Evolutionary conservation across 2,797 vertebrate genomes (phyloP), one percentile per base, ranked within the genome.

Genomic region (Salarias fasciatus): DNA sequence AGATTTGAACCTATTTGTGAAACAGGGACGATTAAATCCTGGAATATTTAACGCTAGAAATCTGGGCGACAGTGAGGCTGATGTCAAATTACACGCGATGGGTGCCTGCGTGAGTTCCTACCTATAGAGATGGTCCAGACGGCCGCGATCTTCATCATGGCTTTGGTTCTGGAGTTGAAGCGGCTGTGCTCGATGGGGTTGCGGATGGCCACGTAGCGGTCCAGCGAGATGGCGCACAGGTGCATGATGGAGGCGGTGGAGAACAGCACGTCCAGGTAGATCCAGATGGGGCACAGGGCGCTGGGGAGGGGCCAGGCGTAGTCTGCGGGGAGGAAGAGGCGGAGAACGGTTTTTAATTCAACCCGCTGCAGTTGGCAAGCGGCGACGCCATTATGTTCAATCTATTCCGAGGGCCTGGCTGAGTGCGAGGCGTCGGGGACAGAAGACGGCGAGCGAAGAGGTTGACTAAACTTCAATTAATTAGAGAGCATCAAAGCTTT

Each of bases 221-320:
- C 97, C 85, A 99, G 94, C 31, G 97, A 98, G 90, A 99, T 99
- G 91, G 97, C 97, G 44, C 97, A 99, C 84, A 99, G 94, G 90
- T 99, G 97, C 97, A 99, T 99, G 89, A 99, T 99, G 92, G 97
- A 99, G 72, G 97, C 96, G 13, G 97, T 99, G 78, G 97, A 99
- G 93, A 99, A 99, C 60, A 99, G 83, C 67, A 99, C 97, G 77
- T 99, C 97, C 91, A 99, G 93, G 89, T 97, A 98, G 91, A 99
- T 99, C 97, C 97, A 99, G 87, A 98, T 95, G 11, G 97, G 97
- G 89, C 97, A 99, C 86, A 99, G 90, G 54, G 95, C 91, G 50
- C 90, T 94, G 69, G 96, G 96, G 80, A 99, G 91, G 58, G 97
- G 97, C 97, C 97, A 99, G 86, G 91, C 93, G 77, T 97, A 96